These are phyloP conservation scores for Maniola hyperantus DNA, from an alignment of 2,888 invertebrate species.

Conservation along the genomic window DNA sequence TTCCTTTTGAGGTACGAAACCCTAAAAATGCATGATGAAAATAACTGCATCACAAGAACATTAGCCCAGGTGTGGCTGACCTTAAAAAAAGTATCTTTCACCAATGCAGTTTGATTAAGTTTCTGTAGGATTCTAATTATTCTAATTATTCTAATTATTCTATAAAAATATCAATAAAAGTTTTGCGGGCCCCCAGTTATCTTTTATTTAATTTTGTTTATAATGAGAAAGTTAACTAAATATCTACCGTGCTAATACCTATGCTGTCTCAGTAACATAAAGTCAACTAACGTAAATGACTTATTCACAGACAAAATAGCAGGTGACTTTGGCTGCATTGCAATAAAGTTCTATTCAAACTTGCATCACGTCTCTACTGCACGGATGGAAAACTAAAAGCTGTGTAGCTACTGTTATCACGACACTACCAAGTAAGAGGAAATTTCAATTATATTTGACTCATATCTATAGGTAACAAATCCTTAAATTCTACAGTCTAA, in stretches of 20 bases:
- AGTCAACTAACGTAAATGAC: not conserved
- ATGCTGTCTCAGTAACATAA: not conserved
- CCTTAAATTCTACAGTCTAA: not conserved
- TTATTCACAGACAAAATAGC: not conserved
- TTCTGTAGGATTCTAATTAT: too few species aligned
- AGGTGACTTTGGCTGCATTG: slow-evolving; percentile 14
- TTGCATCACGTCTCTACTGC: slow-evolving; percentile 22
- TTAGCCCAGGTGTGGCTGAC: too few species aligned
- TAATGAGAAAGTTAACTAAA: not conserved
- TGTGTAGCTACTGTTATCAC: slow-evolving; percentile 18
- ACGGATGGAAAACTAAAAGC: slow-evolving; percentile 25
- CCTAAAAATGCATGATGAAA: too few species aligned
- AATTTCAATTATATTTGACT: slow-evolving; percentile 27
- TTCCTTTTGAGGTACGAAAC: too few species aligned
- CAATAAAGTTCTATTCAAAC: slow-evolving; percentile 21
- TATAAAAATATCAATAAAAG: too few species aligned
- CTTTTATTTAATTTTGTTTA: too few species aligned
- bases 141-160: too few species aligned
- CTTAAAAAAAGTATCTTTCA: too few species aligned
- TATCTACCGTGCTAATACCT: not conserved
- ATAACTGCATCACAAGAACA: too few species aligned
- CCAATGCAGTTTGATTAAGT: too few species aligned
- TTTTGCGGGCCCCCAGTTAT: too few species aligned
- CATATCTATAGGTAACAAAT: slow-evolving; percentile 7
- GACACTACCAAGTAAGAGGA: slow-evolving; percentile 23